phyloP scores from a whole-genome alignment of 2,888 invertebrate genomes.

The Andrena praecox region DNA sequence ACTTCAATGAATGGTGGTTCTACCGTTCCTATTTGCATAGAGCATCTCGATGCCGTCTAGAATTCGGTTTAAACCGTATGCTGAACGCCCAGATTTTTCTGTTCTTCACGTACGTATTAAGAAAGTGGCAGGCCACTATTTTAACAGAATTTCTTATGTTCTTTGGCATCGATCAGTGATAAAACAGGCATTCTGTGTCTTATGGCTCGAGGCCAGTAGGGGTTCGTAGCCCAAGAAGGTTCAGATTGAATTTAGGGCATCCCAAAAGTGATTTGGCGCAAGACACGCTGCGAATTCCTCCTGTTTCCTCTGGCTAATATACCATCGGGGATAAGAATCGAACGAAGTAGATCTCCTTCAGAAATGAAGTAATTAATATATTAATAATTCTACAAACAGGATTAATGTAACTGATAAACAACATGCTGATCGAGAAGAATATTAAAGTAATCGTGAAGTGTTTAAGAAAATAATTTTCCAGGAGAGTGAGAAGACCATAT shows the following conservation, averaged over 20 bases:
- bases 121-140: neutral
- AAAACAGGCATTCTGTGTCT: slow-evolving; percentile 21
- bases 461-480: too few species aligned
- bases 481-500: neutral
- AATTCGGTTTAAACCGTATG: neutral
- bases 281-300: slow-evolving; percentile 26
- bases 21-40: neutral
- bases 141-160: slow-evolving; percentile 8
- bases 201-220: slow-evolving; percentile 40
- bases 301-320: slow-evolving; percentile 5
- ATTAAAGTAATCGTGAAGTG: too few species aligned
- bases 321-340: neutral
- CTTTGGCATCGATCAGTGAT: slow-evolving; percentile 38
- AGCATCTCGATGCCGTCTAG: neutral
- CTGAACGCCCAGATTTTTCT: neutral
- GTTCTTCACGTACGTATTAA: neutral
- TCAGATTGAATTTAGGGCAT: slow-evolving; percentile 43
- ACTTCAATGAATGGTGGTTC: neutral
- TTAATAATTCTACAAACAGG: neutral
- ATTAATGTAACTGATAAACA: neutral
- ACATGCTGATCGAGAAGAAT: neutral
- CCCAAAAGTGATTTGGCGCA: slow-evolving; percentile 43
- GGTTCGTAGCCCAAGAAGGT: slow-evolving; percentile 22
- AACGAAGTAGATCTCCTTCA: neutral
- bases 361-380: neutral